A percentile compares a stretch with the other conserved stretches of the same genome.
These are phyloP conservation scores for Tetramorium bicarinatum DNA, from an alignment of 2,888 invertebrate species.

Conservation along the genomic window DNA sequence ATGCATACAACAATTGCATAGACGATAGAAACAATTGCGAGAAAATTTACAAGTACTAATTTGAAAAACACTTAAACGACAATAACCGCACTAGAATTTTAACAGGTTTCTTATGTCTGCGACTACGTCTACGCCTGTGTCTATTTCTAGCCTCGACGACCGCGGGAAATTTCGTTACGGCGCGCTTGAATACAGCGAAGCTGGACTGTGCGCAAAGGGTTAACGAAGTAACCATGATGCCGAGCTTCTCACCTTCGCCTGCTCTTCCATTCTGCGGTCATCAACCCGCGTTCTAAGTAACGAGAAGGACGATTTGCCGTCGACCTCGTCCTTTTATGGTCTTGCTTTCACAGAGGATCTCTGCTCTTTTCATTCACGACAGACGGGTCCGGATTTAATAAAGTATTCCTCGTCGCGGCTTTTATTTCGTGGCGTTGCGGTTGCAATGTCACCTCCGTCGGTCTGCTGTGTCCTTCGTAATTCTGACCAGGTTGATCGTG, in stretches of 20 bases:
- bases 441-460: constrained; percentile 24
- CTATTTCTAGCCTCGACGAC: constrained; percentile 27
- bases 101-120: not conserved
- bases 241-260: constrained; percentile 43
- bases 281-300: constrained; percentile 48
- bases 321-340: constrained; percentile 11
- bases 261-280: constrained; percentile 44
- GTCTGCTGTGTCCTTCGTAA: constrained; percentile 50
- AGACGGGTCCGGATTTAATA: constrained; percentile 46
- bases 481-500: constrained; percentile 69
- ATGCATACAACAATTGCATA: not conserved
- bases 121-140: constrained; percentile 14
- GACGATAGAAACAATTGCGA: not conserved
- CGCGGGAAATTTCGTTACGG: constrained; percentile 45
- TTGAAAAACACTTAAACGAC: not conserved
- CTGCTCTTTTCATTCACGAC: constrained; percentile 44
- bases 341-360: constrained; percentile 25
- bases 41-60: not conserved
- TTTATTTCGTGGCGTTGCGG: constrained; percentile 38
- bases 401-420: constrained; percentile 41
- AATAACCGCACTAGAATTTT: not conserved
- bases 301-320: constrained; percentile 49
- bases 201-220: constrained; percentile 51
- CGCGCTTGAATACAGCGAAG: constrained; percentile 24
- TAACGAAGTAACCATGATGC: constrained; percentile 52